Conservation (phyloP, 2,888 invertebrate genomes). For the Sinotaia quadrata region DNA sequence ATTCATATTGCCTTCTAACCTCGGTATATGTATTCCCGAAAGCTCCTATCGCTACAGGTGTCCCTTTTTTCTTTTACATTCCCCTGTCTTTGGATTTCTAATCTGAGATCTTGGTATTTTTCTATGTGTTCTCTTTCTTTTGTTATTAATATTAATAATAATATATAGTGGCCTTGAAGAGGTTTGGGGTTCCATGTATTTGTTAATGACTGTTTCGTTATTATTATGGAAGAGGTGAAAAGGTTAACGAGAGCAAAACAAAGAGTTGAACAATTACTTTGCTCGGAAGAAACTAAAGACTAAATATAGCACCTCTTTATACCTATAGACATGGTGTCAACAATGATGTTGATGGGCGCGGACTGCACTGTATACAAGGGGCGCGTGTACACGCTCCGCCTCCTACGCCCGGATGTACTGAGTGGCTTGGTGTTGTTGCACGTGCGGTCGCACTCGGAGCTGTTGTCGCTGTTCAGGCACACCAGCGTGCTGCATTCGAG, state of each 20-base stretch:
- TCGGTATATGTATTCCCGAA: no score
- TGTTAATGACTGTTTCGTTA: no score
- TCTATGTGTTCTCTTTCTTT: no score
- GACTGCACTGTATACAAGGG: conserved; percentile 24
- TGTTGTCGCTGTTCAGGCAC: conserved; percentile 54
- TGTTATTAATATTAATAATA: no score
- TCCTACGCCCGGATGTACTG: conserved; percentile 23
- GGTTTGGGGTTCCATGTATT: no score
- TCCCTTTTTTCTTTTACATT: no score
- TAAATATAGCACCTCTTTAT: neutral
- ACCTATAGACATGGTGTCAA: conserved; percentile 5
- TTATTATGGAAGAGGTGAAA: no score
- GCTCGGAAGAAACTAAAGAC: conserved; percentile 3
- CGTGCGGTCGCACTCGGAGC: conserved; percentile 53
- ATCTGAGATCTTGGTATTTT: no score
- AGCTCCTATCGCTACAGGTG: no score
- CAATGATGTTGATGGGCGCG: conserved; percentile 29
- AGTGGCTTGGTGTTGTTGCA: conserved; percentile 46
- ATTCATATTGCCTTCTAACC: no score
- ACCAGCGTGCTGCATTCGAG: conserved; percentile 62
- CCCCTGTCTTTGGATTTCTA: no score
- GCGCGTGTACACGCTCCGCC: neutral
- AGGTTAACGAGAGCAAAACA: neutral
- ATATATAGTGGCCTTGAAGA: no score
- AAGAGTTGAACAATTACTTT: neutral